phyloP scores from a whole-genome alignment of 2,797 vertebrate species.

The Sebastes glaucus region DNA sequence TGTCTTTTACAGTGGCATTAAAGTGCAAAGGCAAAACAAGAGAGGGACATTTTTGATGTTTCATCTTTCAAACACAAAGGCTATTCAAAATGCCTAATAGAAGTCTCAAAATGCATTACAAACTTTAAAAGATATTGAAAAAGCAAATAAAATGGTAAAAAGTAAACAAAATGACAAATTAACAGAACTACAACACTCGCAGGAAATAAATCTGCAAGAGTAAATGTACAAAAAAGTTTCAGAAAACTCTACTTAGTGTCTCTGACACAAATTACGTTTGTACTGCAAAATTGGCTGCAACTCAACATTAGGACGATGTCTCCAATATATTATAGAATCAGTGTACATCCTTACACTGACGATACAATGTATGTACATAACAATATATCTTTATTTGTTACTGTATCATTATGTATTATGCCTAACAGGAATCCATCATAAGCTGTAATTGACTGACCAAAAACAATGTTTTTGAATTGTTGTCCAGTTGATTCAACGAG shows the following conservation, averaged over 20 bases:
- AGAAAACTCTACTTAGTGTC: not conserved
- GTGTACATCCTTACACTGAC: not conserved
- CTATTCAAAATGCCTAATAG: not conserved
- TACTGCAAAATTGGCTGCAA: not conserved
- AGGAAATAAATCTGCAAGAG: not conserved
- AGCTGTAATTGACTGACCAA: not conserved
- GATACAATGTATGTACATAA: not conserved
- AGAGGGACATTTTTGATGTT: not conserved
- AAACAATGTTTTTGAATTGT: slow-evolving; percentile 9
- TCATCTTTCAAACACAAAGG: not conserved
- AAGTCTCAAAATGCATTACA: not conserved
- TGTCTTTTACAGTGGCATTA: not conserved
- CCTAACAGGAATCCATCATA: not conserved
- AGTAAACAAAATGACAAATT: not conserved
- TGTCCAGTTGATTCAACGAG: slow-evolving; percentile 89
- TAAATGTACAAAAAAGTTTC: not conserved
- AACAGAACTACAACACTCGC: not conserved
- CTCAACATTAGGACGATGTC: not conserved
- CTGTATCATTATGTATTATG: not conserved
- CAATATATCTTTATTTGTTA: not conserved
- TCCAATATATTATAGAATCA: not conserved
- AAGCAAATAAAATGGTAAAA: not conserved
- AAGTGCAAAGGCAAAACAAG: not conserved
- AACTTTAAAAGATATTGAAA: not conserved
- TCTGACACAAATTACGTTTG: not conserved